Percentiles rank a stretch among this genome's conserved stretches.
Conservation (phyloP, 1,140 invertebrate species). For the Trichomalopsis sarcophagae region DNA sequence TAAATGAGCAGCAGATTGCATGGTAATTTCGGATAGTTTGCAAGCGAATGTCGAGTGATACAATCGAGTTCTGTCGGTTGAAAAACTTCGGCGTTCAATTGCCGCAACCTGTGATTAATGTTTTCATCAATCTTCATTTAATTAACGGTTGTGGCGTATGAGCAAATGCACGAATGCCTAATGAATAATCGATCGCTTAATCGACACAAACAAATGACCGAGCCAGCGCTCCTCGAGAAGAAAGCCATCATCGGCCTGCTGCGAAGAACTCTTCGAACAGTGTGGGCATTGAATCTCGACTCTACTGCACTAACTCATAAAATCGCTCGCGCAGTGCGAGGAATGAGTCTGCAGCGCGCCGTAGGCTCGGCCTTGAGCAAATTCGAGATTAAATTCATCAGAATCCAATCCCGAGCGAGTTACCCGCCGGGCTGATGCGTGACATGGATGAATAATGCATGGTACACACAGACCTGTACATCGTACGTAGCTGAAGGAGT, state of each 20-base stretch:
- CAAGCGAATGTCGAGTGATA: neutral
- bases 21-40: neutral
- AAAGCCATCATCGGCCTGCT: neutral
- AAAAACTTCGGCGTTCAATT: conserved; percentile 5
- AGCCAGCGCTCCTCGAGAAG: conserved; percentile 12
- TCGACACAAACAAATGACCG: conserved; percentile 47
- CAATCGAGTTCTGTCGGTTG: neutral
- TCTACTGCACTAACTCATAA: conserved; percentile 42
- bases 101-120: conserved; percentile 10
- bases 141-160: conserved; percentile 35
- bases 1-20: neutral
- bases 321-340: neutral
- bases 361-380: conserved; percentile 66
- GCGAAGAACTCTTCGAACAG: neutral
- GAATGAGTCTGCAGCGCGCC: conserved; percentile 34
- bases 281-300: neutral
- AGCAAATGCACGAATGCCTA: conserved; percentile 35
- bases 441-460: conserved; percentile 72
- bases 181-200: conserved; percentile 53
- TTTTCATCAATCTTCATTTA: conserved; percentile 50
- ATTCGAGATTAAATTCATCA: conserved; percentile 75
- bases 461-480: conserved; percentile 47
- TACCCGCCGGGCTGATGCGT: conserved; percentile 60
- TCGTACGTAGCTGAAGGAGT: neutral
- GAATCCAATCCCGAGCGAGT: conserved; percentile 70